Conservation (phyloP, 2,113 vertebrate species). For the Chrysemys picta region DNA sequence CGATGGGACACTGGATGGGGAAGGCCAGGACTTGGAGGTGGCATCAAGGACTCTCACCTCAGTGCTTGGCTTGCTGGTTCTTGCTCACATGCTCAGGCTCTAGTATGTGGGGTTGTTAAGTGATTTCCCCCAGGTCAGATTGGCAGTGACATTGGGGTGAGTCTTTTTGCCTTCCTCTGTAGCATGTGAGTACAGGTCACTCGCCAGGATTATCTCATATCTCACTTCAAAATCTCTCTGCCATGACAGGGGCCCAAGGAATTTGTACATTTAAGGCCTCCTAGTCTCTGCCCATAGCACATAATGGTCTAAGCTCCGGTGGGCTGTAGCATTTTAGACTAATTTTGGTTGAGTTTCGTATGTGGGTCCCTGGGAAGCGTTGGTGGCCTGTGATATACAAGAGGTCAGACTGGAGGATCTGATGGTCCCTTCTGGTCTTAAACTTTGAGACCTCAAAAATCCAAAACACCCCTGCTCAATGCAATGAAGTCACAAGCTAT, state of each 20-base stretch:
- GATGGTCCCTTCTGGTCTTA: not conserved
- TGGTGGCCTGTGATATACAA: not conserved
- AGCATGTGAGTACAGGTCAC: not conserved
- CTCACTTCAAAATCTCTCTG: not conserved
- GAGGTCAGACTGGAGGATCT: not conserved
- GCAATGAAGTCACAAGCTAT: not conserved
- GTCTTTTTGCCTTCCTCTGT: not conserved
- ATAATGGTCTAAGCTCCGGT: not conserved
- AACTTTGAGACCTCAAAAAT: not conserved
- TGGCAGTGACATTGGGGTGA: not conserved
- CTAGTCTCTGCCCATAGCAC: not conserved
- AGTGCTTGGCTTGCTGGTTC: not conserved
- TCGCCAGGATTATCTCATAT: too few species aligned
- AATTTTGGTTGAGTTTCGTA: too few species aligned
- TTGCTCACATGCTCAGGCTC: not conserved
- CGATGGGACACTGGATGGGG: not conserved
- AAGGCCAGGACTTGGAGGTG: not conserved
- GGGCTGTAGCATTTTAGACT: not conserved
- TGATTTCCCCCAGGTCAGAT: not conserved
- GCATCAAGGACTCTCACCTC: not conserved
- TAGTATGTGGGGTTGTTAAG: not conserved
- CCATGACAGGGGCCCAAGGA: not conserved
- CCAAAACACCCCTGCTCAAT: not conserved
- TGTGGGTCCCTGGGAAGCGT: not conserved
- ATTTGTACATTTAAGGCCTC: not conserved